phyloP scores from a whole-genome alignment of 2,113 vertebrate genomes.

The Calidris pygmaea region DNA sequence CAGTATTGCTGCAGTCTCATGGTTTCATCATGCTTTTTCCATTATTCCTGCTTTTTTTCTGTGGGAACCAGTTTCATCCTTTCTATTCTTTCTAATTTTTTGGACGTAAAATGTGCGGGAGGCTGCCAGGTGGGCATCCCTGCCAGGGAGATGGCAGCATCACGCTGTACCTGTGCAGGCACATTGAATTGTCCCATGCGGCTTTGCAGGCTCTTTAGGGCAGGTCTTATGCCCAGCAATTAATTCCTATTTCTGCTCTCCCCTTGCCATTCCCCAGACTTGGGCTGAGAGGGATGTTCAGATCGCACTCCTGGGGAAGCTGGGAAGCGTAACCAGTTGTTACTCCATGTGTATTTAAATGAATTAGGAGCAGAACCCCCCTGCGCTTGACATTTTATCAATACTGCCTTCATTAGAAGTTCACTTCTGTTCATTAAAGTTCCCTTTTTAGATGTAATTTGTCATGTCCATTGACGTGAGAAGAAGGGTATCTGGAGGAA shows the following conservation, averaged over 20 bases:
- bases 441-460: not conserved
- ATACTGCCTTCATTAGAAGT: not conserved
- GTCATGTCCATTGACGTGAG: not conserved
- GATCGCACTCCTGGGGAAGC: not conserved
- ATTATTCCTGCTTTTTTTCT: not conserved
- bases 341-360: not conserved
- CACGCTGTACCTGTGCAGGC: not conserved
- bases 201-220: rapidly evolving
- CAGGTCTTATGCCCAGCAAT: not conserved
- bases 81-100: not conserved
- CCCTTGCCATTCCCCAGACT: not conserved
- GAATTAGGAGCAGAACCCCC: not conserved
- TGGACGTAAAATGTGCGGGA: rapidly evolving
- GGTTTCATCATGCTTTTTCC: not conserved
- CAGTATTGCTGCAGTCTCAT: not conserved
- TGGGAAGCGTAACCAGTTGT: not conserved
- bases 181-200: rapidly evolving
- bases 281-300: not conserved
- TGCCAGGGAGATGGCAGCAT: not conserved
- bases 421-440: constrained; percentile 29
- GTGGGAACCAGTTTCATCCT: not conserved
- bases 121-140: not conserved
- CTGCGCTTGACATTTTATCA: not conserved
- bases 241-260: not conserved
- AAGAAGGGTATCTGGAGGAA: not conserved